Conservation (phyloP, 2,113 vertebrate species). For the Calidris pygmaea region DNA sequence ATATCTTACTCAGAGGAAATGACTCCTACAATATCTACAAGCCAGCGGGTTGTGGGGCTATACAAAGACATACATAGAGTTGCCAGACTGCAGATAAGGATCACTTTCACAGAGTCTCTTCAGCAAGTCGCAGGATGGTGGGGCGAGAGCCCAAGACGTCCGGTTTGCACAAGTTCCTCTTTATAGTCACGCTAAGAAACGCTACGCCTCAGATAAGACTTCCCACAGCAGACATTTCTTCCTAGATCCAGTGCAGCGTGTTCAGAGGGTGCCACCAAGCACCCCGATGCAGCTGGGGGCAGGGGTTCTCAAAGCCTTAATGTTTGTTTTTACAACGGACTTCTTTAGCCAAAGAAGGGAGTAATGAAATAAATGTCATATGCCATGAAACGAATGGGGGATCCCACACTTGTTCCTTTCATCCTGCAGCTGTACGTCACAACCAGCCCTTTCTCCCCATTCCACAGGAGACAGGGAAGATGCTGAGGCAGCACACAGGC, state of each 20-base stretch:
- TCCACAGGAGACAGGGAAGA: not conserved
- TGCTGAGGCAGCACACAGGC: not conserved
- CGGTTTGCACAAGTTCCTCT: slow-evolving; percentile 22
- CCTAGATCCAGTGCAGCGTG: not conserved
- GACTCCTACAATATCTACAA: not conserved
- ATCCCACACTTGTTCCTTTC: slow-evolving; percentile 34
- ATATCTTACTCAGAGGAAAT: not conserved
- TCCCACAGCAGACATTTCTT: slow-evolving; percentile 15
- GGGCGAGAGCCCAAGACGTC: not conserved
- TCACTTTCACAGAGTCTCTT: slow-evolving; percentile 31
- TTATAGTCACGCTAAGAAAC: not conserved
- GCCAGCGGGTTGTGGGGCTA: not conserved
- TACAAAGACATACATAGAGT: not conserved
- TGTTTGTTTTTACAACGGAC: not conserved
- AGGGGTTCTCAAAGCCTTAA: not conserved
- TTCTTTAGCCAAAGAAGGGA: not conserved
- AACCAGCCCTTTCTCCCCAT: not conserved
- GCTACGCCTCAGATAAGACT: not conserved
- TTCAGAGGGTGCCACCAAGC: not conserved
- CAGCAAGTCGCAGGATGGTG: not conserved
- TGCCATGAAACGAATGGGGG: not conserved
- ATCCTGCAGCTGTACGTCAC: not conserved
- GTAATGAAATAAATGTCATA: not conserved
- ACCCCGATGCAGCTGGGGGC: not conserved
- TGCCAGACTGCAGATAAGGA: slow-evolving; percentile 31